A percentile compares a stretch with the other conserved stretches of the same genome.
phyloP scores from a whole-genome alignment of 2,888 invertebrate genomes.

The Megamerina dolium region DNA sequence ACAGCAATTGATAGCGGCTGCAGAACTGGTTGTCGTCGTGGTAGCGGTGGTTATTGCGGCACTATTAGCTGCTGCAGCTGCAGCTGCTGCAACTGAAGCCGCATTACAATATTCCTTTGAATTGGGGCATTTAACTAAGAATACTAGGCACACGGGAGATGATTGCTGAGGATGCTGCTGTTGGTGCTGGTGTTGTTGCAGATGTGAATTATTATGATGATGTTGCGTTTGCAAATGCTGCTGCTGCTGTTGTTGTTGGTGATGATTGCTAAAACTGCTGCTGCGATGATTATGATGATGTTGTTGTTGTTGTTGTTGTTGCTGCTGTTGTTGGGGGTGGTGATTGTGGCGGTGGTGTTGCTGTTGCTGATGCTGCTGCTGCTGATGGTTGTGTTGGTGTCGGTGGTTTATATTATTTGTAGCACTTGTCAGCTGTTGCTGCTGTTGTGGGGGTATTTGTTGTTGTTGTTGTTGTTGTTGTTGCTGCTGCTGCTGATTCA shows the following conservation, averaged over 20 bases:
- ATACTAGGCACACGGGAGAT: constrained; percentile 49
- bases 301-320: constrained; percentile 23
- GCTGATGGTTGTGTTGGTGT: constrained; percentile 13
- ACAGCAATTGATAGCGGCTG: constrained; percentile 48
- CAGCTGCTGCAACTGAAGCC: constrained; percentile 31
- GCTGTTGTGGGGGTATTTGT: constrained; percentile 15
- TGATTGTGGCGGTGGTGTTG: too few species aligned
- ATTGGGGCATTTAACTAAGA: constrained; percentile 50
- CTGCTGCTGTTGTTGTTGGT: constrained; percentile 16
- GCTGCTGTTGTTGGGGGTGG: constrained; percentile 17
- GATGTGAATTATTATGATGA: constrained; percentile 17
- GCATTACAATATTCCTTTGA: constrained; percentile 49
- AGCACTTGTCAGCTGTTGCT: constrained; percentile 14
- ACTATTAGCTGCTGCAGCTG: too few species aligned
- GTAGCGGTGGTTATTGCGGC: too few species aligned
- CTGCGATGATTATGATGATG: constrained; percentile 21
- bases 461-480: constrained; percentile 16
- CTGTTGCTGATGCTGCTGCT: constrained; percentile 14
- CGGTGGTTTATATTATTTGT: too few species aligned
- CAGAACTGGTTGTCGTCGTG: too few species aligned
- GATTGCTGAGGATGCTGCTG: constrained; percentile 29
- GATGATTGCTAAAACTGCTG: constrained; percentile 20
- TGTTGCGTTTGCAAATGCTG: constrained; percentile 25
- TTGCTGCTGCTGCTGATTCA: constrained; percentile 36
- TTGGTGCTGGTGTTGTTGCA: constrained; percentile 21